Evolutionary conservation across 2,888 invertebrate genomes (phyloP).

Genomic region (Byasa hedistus): DNA sequence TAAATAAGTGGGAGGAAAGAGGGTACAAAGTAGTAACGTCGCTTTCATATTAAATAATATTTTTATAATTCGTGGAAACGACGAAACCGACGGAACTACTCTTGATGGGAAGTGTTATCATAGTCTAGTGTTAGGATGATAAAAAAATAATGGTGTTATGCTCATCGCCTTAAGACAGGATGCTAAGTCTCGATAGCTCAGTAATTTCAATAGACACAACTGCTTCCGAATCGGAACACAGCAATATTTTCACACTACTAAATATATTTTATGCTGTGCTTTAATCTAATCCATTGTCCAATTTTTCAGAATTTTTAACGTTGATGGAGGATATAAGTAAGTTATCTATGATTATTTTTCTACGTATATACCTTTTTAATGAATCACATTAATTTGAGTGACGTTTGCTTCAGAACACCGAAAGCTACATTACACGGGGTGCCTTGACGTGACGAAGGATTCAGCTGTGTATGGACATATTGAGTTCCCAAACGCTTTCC

Average conservation of each 20-base stretch:
- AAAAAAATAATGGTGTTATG: too few relatives aligned
- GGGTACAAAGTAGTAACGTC: background rate
- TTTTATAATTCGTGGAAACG: too few relatives aligned
- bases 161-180: too few relatives aligned
- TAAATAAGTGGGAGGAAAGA: background rate
- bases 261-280: too few relatives aligned
- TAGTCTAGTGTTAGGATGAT: too few relatives aligned
- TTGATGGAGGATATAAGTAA: slow-evolving; percentile 54
- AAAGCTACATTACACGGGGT: slow-evolving; percentile 62
- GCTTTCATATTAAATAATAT: too few relatives aligned
- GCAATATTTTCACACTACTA: too few relatives aligned
- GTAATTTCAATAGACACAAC: too few relatives aligned
- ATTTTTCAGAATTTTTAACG: slow-evolving; percentile 53
- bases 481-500: slow-evolving; percentile 79
- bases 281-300: background rate
- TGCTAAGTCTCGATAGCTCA: too few relatives aligned
- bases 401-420: slow-evolving; percentile 43
- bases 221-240: too few relatives aligned
- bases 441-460: slow-evolving; percentile 45
- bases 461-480: slow-evolving; percentile 49
- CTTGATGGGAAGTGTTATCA: too few relatives aligned
- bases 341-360: slow-evolving; percentile 33
- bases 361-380: background rate
- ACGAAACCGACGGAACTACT: too few relatives aligned
- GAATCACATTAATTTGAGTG: background rate